These are phyloP conservation scores for Ecliptopera silaceata DNA, from an alignment of 2,888 invertebrate genomes.

Conservation along the genomic window DNA sequence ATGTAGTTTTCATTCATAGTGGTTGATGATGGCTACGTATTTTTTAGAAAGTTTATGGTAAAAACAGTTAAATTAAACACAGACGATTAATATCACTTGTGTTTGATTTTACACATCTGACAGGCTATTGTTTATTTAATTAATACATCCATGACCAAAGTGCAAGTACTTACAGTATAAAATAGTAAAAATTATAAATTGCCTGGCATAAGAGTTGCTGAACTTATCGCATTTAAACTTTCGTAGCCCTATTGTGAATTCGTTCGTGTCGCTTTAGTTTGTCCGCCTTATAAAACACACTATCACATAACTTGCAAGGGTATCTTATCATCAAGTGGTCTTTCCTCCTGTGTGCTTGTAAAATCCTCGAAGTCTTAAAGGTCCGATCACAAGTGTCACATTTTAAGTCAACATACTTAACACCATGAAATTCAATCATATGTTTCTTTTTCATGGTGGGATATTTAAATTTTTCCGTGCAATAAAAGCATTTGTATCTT, in stretches of 20 bases:
- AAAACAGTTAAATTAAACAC: too few species aligned
- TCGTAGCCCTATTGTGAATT: slow-evolving; percentile 16
- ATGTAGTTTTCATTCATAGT: too few species aligned
- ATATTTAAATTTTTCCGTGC: slow-evolving; percentile 48
- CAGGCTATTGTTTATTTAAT: too few species aligned
- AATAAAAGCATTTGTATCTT: slow-evolving; percentile 40
- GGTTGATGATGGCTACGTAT: too few species aligned
- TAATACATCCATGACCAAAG: too few species aligned
- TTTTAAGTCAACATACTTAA: slow-evolving; percentile 19
- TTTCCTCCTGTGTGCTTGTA: slow-evolving; percentile 52
- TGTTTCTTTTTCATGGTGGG: slow-evolving; percentile 32
- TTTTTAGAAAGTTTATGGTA: too few species aligned
- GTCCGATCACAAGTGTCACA: slow-evolving; percentile 26
- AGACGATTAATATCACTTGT: too few species aligned
- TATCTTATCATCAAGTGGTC: slow-evolving; percentile 67
- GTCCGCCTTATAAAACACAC: slow-evolving; percentile 46
- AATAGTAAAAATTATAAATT: too few species aligned
- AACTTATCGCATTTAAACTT: slow-evolving; percentile 25
- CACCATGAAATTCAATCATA: slow-evolving; percentile 24
- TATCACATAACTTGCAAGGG: slow-evolving; percentile 57
- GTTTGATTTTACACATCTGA: too few species aligned
- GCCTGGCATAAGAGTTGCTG: slow-evolving; percentile 15
- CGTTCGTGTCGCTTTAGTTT: slow-evolving; percentile 9
- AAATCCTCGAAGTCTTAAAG: slow-evolving; percentile 17
- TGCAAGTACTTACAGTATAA: too few species aligned